Base-by-base conservation (phyloP, 35 echinoderm and acorn worm species). In the Nesometra sesokonis region DNA sequence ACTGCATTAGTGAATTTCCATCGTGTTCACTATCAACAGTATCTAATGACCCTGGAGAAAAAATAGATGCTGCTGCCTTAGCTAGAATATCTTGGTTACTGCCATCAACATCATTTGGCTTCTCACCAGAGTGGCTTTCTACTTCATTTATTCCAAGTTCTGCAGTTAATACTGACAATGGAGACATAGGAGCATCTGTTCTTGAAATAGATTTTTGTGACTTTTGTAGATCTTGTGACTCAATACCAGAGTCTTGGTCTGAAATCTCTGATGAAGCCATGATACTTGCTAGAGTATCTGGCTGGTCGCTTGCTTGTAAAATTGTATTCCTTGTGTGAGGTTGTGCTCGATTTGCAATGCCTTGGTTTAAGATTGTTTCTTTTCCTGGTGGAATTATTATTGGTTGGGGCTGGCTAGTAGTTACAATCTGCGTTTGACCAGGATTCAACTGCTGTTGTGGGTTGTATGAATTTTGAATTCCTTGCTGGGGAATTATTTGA, bases 51-150 rank as follows among this genome's bases (percentile, higher is more conserved):
- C 79, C 84, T 80, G 13, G 90, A 85, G 91, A 89, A 81, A 93
- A 93, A 31, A 93, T 93, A 17, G 88, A 90, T 37, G 90, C 92
- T 35, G 92, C 88, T 19, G 92, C 92, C 81, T 90, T 90, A 76
- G 92, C 92, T 9, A 93, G 82, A 32, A 93, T 93, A 57, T 93
- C 92, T 36, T 67, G 52, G 23, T 19, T 67, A 67, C 52, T 67
- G 52, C 52, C 23, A 67, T 67, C 52, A 27, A 67, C 52, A 17
- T 67, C 52, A 27, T 67, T 67, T 19, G 52, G 23, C 21, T 67
- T 67, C 15, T 43, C 39, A 67, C 9, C 21, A 67, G 52, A 67
- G 21, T 67, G 52, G 23, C 52, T 67, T 67, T 67, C 52, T 19
- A 19, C 23, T 27, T 67, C 52, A 67, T 67, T 67, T 9, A 67